phyloP scores from a whole-genome alignment of 2,888 invertebrate species.

The Sarcophaga rosellei region DNA sequence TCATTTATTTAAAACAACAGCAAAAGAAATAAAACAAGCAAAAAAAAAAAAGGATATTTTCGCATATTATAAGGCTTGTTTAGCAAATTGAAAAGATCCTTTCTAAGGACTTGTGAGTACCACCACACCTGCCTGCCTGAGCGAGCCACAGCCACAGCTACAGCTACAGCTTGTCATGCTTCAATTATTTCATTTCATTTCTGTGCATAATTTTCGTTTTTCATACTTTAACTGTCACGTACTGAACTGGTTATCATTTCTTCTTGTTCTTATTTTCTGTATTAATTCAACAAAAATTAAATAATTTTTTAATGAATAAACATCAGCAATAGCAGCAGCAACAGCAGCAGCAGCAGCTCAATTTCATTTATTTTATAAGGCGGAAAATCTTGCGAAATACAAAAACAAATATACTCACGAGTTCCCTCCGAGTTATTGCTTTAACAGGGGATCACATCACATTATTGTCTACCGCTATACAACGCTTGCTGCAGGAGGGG shows the following conservation, averaged over 20 bases:
- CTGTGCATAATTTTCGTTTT: background rate
- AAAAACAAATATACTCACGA: conserved; percentile 6
- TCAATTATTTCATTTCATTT: conserved; percentile 58
- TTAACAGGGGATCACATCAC: conserved; percentile 51
- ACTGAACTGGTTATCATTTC: conserved; percentile 56
- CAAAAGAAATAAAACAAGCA: too few relatives aligned
- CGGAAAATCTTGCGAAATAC: conserved; percentile 56
- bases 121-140: conserved; percentile 53
- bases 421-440: conserved; percentile 24
- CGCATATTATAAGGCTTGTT: conserved; percentile 67
- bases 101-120: conserved; percentile 2
- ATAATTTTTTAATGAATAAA: conserved; percentile 37
- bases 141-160: background rate
- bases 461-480: conserved; percentile 13
- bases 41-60: conserved; percentile 54
- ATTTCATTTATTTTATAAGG: conserved; percentile 40
- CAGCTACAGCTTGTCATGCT: conserved; percentile 39
- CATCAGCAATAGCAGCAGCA: background rate
- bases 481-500: background rate
- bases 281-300: conserved; percentile 31
- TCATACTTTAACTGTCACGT: conserved; percentile 53
- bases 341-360: background rate
- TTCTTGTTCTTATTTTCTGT: conserved; percentile 1
- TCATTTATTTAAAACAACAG: background rate
- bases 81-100: conserved; percentile 56